phyloP scores from a whole-genome alignment of 2,797 vertebrate species.

The Allobates femoralis region DNA sequence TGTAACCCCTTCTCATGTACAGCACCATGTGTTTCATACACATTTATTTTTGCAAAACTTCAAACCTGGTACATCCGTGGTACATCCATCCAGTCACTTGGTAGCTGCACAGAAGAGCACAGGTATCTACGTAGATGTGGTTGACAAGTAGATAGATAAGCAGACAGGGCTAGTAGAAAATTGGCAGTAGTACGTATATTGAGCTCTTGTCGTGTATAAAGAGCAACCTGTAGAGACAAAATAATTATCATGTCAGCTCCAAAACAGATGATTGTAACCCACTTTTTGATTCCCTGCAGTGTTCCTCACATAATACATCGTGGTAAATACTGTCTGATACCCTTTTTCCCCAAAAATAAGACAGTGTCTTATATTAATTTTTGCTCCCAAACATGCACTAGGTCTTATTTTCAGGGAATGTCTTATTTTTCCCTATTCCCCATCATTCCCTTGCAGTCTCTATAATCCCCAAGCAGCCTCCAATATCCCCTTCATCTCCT shows the following conservation, averaged over 20 bases:
- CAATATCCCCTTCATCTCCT: too few species aligned
- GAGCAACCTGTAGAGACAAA: conserved; percentile 77
- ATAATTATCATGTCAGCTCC: not conserved
- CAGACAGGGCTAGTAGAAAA: conserved; percentile 83
- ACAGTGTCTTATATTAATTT: too few species aligned
- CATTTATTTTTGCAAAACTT: not conserved
- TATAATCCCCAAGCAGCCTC: too few species aligned
- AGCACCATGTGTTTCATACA: not conserved
- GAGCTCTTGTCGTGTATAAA: conserved; percentile 87
- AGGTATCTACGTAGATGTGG: conserved; percentile 85
- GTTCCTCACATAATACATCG: not conserved
- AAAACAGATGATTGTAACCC: not conserved
- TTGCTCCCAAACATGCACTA: too few species aligned
- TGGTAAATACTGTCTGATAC: not conserved
- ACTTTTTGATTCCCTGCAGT: not conserved
- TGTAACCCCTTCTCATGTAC: too few species aligned
- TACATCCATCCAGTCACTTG: conserved; percentile 90
- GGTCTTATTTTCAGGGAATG: too few species aligned
- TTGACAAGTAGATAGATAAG: conserved; percentile 76
- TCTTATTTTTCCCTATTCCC: too few species aligned
- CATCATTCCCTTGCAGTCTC: too few species aligned
- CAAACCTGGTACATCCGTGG: conserved; percentile 78
- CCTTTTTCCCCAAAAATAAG: too few species aligned
- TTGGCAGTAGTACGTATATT: conserved; percentile 86
- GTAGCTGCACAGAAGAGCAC: conserved; percentile 82